These are phyloP conservation scores for Aspidoscelis tigris DNA, from an alignment of 2,113 vertebrate genomes.

Conservation along the genomic window DNA sequence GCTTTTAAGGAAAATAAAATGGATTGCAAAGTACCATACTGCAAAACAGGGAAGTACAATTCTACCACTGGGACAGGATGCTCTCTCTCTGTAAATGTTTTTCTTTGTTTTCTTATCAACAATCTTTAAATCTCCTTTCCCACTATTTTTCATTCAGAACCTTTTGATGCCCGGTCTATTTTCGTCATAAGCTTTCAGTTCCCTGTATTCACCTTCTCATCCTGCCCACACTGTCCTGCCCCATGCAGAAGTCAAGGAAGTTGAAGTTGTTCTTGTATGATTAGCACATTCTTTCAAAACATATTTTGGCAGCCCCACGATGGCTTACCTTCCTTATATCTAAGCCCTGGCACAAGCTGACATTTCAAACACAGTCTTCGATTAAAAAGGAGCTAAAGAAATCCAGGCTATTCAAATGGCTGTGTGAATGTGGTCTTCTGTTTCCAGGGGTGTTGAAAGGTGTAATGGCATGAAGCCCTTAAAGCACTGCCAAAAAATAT, in stretches of 20 bases:
- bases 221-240: neutral
- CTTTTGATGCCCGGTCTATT: neutral
- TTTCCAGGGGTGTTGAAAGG: constrained; percentile 3
- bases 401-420: constrained; percentile 10
- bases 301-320: neutral
- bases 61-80: neutral
- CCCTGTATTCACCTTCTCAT: neutral
- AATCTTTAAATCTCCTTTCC: neutral
- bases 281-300: constrained; percentile 27
- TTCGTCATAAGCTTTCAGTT: neutral
- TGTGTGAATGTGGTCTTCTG: neutral
- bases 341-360: constrained; percentile 14
- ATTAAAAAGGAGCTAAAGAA: constrained; percentile 19
- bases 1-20: neutral
- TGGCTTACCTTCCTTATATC: constrained; percentile 19
- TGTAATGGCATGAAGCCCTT: neutral
- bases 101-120: neutral
- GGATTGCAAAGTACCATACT: neutral
- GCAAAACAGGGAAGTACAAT: neutral
- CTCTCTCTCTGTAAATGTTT: neutral
- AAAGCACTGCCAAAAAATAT: neutral
- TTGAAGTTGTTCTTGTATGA: neutral
- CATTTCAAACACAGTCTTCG: constrained; percentile 19
- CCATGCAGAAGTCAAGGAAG: neutral
- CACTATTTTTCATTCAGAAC: neutral